Conservation (phyloP, 2,888 invertebrate species). For the Salticus scenicus region DNA sequence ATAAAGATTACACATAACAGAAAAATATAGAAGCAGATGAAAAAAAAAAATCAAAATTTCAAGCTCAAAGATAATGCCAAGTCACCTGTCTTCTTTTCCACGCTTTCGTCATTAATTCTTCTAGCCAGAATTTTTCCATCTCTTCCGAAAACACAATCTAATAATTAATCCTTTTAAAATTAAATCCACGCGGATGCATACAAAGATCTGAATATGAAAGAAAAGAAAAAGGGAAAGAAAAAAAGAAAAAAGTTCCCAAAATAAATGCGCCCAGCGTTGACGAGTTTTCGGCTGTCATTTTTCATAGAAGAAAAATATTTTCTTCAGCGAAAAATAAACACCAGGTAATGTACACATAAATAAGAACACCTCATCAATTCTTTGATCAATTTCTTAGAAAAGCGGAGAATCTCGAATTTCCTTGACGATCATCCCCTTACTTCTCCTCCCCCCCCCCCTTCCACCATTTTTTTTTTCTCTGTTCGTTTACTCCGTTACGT, state of each 20-base stretch:
- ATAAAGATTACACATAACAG: too few relatives aligned
- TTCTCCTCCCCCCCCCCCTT: background rate
- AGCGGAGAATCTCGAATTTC: slow-evolving; percentile 35
- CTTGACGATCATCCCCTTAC: background rate
- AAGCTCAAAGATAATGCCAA: slow-evolving; percentile 4
- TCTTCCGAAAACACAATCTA: slow-evolving; percentile 43
- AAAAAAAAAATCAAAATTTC: background rate
- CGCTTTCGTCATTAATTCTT: slow-evolving; percentile 48
- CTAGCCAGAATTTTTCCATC: slow-evolving; percentile 39
- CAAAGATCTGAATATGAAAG: background rate
- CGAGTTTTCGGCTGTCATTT: slow-evolving; percentile 48
- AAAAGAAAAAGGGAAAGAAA: slow-evolving; percentile 4
- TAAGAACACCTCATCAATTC: slow-evolving; percentile 54
- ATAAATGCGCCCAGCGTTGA: slow-evolving; percentile 22
- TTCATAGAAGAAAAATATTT: slow-evolving; percentile 42
- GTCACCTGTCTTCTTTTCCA: slow-evolving; percentile 59
- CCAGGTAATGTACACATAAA: slow-evolving; percentile 36
- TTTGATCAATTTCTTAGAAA: slow-evolving; percentile 63
- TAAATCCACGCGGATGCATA: slow-evolving; percentile 21
- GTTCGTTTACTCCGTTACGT: slow-evolving; percentile 17
- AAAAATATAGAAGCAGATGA: too few relatives aligned
- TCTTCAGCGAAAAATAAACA: slow-evolving; percentile 42
- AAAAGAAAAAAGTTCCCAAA: slow-evolving; percentile 12
- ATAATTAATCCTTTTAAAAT: slow-evolving; percentile 66
- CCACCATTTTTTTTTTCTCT: slow-evolving; percentile 21